Conservation (phyloP, 1,140 invertebrate genomes). For the Magallana gigas region DNA sequence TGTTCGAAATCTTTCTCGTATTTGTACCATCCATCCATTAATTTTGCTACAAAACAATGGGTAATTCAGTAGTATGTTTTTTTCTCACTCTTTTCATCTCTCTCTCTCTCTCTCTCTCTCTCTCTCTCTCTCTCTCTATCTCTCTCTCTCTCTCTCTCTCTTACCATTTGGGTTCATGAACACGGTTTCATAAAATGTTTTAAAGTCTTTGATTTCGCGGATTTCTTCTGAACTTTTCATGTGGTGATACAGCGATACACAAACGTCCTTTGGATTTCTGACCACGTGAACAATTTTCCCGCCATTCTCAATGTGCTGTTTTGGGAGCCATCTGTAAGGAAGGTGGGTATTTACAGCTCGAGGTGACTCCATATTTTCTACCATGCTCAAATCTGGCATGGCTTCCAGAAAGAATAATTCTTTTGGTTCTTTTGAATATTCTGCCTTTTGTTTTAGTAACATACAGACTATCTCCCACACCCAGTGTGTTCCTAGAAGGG, state of each 20-base stretch:
- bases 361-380: conserved; percentile 7
- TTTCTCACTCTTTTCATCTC: too few species aligned
- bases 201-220: background rate
- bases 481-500: conserved; percentile 17
- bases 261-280: conserved; percentile 60
- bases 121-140: too few species aligned
- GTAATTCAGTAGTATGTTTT: too few species aligned
- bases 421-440: conserved; percentile 18
- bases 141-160: too few species aligned
- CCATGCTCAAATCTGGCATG: background rate
- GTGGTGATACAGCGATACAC: conserved; percentile 56
- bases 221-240: background rate
- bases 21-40: background rate
- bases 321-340: conserved; percentile 46
- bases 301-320: conserved; percentile 45
- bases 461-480: background rate
- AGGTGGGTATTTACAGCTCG: conserved; percentile 61
- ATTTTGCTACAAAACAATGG: background rate
- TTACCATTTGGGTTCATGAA: background rate
- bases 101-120: too few species aligned
- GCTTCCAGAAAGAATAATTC: background rate
- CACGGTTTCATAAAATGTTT: background rate
- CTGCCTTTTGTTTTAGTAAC: conserved; percentile 10
- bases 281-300: conserved; percentile 56
- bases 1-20: conserved; percentile 11